A percentile compares a stretch with the other conserved stretches of the same genome.
These are phyloP conservation scores for Poeciliopsis gracilis DNA, from an alignment of 2,797 vertebrate species.

Conservation along the genomic window DNA sequence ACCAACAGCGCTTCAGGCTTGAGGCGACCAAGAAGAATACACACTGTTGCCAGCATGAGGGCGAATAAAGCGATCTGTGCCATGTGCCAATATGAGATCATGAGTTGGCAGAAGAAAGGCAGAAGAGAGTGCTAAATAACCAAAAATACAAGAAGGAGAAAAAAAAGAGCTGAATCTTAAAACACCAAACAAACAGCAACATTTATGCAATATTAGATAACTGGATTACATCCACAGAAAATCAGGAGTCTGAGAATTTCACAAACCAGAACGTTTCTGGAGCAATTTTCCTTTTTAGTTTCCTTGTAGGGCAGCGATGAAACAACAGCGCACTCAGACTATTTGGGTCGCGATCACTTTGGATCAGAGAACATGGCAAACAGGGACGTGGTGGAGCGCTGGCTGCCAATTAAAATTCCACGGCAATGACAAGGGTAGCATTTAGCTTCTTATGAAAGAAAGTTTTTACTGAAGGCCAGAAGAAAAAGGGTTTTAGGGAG, in stretches of 20 bases:
- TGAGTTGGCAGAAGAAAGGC: constrained; percentile 33
- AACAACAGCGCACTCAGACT: constrained; percentile 51
- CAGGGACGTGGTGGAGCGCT: constrained; percentile 58
- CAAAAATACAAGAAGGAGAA: background rate
- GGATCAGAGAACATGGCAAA: constrained; percentile 66
- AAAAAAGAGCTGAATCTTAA: constrained; percentile 21
- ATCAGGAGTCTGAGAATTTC: constrained; percentile 34
- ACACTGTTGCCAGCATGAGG: constrained; percentile 48
- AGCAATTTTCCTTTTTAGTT: constrained; percentile 35
- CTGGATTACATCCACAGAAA: constrained; percentile 25
- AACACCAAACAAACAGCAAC: constrained; percentile 6
- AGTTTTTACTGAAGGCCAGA: constrained; percentile 44
- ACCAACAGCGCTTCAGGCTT: constrained; percentile 25
- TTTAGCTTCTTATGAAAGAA: constrained; percentile 69
- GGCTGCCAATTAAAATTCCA: constrained; percentile 76
- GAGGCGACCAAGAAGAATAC: constrained; percentile 38
- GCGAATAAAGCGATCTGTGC: constrained; percentile 39
- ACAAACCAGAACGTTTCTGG: constrained; percentile 45
- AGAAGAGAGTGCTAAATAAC: constrained; percentile 42
- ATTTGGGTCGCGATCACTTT: constrained; percentile 59
- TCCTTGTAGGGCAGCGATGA: constrained; percentile 45
- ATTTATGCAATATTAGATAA: background rate
- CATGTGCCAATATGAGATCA: constrained; percentile 18
- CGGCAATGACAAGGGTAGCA: constrained; percentile 63
- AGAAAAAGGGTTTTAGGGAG: constrained; percentile 40